Conservation (phyloP, 1,140 invertebrate genomes). For the Chymomyza costata region DNA sequence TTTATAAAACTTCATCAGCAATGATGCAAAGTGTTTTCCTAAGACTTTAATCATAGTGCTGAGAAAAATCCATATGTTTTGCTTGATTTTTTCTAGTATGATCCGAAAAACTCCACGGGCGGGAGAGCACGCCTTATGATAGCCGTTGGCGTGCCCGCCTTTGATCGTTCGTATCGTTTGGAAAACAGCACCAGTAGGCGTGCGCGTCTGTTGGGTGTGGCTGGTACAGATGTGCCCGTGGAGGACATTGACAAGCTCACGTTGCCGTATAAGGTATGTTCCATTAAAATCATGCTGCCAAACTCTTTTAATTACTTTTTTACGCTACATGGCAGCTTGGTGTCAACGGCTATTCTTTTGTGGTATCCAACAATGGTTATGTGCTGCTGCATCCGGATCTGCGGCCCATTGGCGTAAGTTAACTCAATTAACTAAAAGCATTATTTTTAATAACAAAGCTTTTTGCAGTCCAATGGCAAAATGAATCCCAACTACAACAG, state of each 20-base stretch:
- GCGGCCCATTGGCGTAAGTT: conserved; percentile 81
- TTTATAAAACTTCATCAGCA: no score
- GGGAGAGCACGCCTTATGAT: conserved; percentile 83
- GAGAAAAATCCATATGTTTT: background rate
- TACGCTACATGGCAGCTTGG: no score
- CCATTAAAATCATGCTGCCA: background rate
- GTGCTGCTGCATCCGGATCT: conserved; percentile 87
- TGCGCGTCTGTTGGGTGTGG: conserved; percentile 92
- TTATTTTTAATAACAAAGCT: background rate
- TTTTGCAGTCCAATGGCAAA: conserved; percentile 76
- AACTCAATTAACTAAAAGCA: background rate
- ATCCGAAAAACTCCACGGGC: conserved; percentile 75
- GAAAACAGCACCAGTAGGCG: conserved; percentile 78
- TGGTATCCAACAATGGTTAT: conserved; percentile 97
- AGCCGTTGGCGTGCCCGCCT: conserved; percentile 90
- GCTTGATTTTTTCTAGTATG: conserved; percentile 39
- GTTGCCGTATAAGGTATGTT: conserved; percentile 83
- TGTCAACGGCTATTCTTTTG: conserved; percentile 96
- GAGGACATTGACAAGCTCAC: conserved; percentile 91
- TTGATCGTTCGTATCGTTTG: conserved; percentile 81
- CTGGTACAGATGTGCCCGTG: conserved; percentile 95
- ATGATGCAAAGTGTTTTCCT: no score
- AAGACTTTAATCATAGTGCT: background rate
- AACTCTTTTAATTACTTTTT: conserved; percentile 3
- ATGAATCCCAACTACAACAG: conserved; percentile 97